phyloP scores from a whole-genome alignment of 2,888 invertebrate species.

The Tortrix viridana region DNA sequence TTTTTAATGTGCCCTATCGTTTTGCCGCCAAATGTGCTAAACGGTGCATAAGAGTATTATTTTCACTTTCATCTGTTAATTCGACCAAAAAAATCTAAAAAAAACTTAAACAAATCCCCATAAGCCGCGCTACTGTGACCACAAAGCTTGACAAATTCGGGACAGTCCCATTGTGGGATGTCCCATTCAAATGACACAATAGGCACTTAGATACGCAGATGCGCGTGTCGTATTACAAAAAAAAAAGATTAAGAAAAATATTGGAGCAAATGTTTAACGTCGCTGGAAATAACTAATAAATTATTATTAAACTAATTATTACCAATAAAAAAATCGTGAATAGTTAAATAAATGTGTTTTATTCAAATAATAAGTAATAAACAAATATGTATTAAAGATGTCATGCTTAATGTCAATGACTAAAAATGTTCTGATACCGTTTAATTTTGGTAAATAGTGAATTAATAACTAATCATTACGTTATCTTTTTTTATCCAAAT shows the following conservation, averaged over 20 bases:
- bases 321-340: no score
- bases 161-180: constrained; percentile 30
- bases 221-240: constrained; percentile 34
- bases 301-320: neutral
- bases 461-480: neutral
- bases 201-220: constrained; percentile 41
- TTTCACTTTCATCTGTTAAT: neutral
- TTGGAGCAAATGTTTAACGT: constrained; percentile 1
- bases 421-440: no score
- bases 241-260: constrained; percentile 33
- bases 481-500: neutral
- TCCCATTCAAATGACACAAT: constrained; percentile 37
- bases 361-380: no score
- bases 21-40: neutral
- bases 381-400: no score
- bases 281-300: neutral
- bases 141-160: constrained; percentile 23
- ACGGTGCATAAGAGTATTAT: no score
- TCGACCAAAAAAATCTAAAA: constrained; percentile 9
- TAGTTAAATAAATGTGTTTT: no score
- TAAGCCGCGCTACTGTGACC: constrained; percentile 36
- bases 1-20: neutral
- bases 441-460: no score
- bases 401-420: no score
- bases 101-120: constrained; percentile 17